These are phyloP conservation scores for Seira ritae DNA, from an alignment of 2,888 invertebrate genomes.

Conservation along the genomic window DNA sequence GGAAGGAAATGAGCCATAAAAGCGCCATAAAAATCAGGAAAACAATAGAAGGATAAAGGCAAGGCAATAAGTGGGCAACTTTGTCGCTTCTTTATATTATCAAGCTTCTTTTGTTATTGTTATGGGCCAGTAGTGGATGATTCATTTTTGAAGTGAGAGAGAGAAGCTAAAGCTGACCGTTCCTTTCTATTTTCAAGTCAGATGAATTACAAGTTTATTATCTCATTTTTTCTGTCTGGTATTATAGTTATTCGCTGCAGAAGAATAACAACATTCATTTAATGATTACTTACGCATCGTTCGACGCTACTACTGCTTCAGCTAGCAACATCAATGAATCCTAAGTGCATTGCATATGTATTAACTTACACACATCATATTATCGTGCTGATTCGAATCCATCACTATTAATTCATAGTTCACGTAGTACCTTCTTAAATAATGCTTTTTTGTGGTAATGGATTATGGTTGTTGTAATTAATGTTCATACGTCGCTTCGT, in stretches of 20 bases:
- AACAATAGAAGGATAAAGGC: slow-evolving; percentile 38
- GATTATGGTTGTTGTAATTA: slow-evolving; percentile 4
- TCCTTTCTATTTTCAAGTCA: not conserved
- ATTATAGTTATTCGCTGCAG: not conserved
- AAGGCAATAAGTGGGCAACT: slow-evolving; percentile 18
- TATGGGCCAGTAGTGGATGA: too few species aligned
- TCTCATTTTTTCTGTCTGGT: not conserved
- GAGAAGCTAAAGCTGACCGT: not conserved
- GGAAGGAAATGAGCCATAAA: slow-evolving; percentile 59
- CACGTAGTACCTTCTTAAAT: not conserved
- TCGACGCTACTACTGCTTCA: not conserved
- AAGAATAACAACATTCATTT: not conserved
- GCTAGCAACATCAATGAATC: too few species aligned
- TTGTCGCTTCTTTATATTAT: not conserved
- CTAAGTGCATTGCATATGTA: not conserved
- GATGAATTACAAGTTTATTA: slow-evolving; percentile 11
- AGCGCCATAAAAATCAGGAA: slow-evolving; percentile 23
- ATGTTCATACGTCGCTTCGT: slow-evolving; percentile 4
- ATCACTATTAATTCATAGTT: not conserved
- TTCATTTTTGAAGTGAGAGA: too few species aligned
- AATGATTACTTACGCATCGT: slow-evolving; percentile 1
- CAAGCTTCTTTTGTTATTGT: too few species aligned
- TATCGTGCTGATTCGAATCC: not conserved
- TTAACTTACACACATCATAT: too few species aligned
- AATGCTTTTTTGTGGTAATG: not conserved